A percentile compares a stretch with the other conserved stretches of the same genome.
Evolutionary conservation across 2,888 invertebrate genomes (phyloP).

Genomic region (Dione vanillae): DNA sequence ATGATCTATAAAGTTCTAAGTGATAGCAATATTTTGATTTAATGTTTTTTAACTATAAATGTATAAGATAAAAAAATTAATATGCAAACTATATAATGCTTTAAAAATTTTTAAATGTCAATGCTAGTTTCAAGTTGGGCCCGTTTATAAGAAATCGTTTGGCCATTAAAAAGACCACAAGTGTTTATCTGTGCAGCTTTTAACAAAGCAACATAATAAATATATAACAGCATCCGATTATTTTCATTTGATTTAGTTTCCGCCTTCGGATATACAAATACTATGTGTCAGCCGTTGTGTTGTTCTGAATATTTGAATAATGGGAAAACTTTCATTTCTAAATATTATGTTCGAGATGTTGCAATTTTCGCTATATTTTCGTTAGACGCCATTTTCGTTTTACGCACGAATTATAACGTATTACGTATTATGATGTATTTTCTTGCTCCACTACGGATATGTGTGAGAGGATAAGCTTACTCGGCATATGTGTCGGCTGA

Average conservation of each 20-base stretch:
- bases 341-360: slow-evolving; percentile 45
- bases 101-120: no score
- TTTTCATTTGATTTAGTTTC: slow-evolving; percentile 45
- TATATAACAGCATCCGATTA: slow-evolving; percentile 29
- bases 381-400: slow-evolving; percentile 40
- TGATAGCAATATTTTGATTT: no score
- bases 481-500: not conserved
- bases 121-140: no score
- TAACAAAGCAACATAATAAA: no score
- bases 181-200: no score
- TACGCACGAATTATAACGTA: slow-evolving; percentile 22
- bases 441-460: slow-evolving; percentile 12
- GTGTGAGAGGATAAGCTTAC: slow-evolving; percentile 1
- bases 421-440: slow-evolving; percentile 24
- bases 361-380: slow-evolving; percentile 44
- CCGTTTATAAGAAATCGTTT: no score
- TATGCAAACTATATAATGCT: no score
- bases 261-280: slow-evolving; percentile 38
- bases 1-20: no score
- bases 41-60: no score
- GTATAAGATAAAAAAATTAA: no score
- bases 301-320: slow-evolving; percentile 50
- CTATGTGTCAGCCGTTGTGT: slow-evolving; percentile 48
- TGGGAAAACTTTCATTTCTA: slow-evolving; percentile 48
- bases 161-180: no score